phyloP scores from a whole-genome alignment of 2,888 invertebrate species.

The Pyrochroa serraticornis region DNA sequence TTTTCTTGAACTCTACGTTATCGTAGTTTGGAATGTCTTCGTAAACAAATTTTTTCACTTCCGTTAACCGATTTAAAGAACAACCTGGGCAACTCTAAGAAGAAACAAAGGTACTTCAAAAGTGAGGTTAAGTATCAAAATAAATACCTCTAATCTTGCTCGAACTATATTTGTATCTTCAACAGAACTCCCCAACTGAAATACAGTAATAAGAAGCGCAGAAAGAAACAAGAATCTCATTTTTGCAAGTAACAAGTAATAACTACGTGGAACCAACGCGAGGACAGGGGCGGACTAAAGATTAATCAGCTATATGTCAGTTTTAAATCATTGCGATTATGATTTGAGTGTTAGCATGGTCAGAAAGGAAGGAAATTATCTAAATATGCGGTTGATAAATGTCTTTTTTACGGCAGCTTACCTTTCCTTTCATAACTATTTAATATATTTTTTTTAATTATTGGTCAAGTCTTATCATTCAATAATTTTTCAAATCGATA shows the following conservation, averaged over 20 bases:
- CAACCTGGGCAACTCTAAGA: slow-evolving; percentile 74
- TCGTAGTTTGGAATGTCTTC: slow-evolving; percentile 71
- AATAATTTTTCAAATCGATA: too few species aligned
- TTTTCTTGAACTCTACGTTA: slow-evolving; percentile 68
- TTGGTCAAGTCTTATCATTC: too few species aligned
- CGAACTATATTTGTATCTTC: slow-evolving; percentile 32
- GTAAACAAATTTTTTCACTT: slow-evolving; percentile 71
- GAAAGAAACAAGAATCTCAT: background rate
- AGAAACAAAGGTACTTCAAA: slow-evolving; percentile 4
- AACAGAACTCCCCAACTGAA: background rate
- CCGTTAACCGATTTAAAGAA: slow-evolving; percentile 68
- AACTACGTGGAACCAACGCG: too few species aligned
- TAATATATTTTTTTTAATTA: too few species aligned
- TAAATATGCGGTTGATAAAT: too few species aligned
- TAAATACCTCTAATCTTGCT: slow-evolving; percentile 41
- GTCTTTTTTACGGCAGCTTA: too few species aligned
- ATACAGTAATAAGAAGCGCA: background rate
- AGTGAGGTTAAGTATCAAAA: slow-evolving; percentile 10
- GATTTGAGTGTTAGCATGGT: too few species aligned
- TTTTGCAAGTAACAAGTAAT: background rate
- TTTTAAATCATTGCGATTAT: too few species aligned
- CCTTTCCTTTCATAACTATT: too few species aligned
- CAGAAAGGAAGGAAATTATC: too few species aligned
- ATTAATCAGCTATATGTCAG: too few species aligned
- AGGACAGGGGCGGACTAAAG: too few species aligned